Evolutionary conservation across 1,140 invertebrate species (phyloP), one percentile per base, ranked within the genome.

Genomic region (Ceratoteleas bidentatus): DNA sequence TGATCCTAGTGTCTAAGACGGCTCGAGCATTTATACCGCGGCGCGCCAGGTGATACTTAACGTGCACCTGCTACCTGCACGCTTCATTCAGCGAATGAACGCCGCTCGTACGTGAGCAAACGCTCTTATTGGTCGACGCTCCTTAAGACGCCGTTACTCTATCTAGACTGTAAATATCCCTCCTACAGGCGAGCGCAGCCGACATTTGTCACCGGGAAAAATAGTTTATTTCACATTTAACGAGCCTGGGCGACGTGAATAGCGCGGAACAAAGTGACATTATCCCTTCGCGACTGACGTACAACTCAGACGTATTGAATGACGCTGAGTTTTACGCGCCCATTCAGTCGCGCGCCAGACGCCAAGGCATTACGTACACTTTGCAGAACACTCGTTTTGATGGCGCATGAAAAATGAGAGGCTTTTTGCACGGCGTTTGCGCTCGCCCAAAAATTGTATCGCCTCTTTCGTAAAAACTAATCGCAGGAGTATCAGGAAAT

Each of bases 51-150:
- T 68, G 50, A 81, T 72, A 68, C 50, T 74, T 74, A 62, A 49
- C 52, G 34, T 54, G 45, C 66, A 74, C 49, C 68, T 73, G 58
- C 45, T 75, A 60, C 66, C 45, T 76, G 61, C 60, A 81, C 68
- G 38, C 24, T 81, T 75, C 66, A 66, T 76, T 81, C 66, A 76
- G 24, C 72, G 61, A 81, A 81, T 81, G 72, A 73, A 60, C 66
- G 54, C 6, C 58, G 7, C 36, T 70, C 54, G 64, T 57, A 81
- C 50, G 52, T 69, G 64, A 64, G 53, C 36, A 58, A 68, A 72
- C 52, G 53, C 49, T 75, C 47, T 70, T 61, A 81, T 81, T 81
- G 72, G 78, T 66, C 47, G 60, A 65, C 47, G 61, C 72, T 79
- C 24, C 53, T 73, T 43, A 68, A 79, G 68, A 52, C 60, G 45